Conservation (phyloP, 1,140 invertebrate species). For the Drosophila serrata region DNA sequence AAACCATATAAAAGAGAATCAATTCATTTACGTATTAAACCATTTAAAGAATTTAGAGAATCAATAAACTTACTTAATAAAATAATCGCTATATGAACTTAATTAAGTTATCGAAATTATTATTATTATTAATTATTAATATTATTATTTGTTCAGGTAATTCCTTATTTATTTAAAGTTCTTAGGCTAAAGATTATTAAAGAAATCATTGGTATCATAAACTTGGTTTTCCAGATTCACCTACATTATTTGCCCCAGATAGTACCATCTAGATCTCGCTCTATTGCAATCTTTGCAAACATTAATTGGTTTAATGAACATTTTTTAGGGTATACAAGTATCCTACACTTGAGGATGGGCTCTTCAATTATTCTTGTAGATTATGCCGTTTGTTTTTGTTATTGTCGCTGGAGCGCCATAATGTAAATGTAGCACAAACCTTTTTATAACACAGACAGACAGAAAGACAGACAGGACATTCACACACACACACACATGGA, state of each 20-base stretch:
- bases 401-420: constrained; percentile 73
- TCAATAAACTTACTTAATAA: too few relatives aligned
- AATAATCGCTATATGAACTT: too few relatives aligned
- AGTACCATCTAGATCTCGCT: background rate
- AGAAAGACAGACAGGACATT: constrained; percentile 7
- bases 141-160: background rate
- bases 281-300: background rate
- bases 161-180: accelerated
- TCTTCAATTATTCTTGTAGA: constrained; percentile 61
- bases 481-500: constrained; percentile 28
- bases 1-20: background rate
- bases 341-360: constrained; percentile 4
- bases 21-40: background rate
- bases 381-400: constrained; percentile 81
- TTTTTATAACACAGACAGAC: constrained; percentile 73
- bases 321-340: constrained; percentile 28
- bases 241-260: too few relatives aligned
- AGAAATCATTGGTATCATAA: background rate
- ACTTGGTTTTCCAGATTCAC: too few relatives aligned
- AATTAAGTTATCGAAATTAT: too few relatives aligned
- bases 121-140: too few relatives aligned
- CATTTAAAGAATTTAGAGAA: too few relatives aligned
- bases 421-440: constrained; percentile 84
- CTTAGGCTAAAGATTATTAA: background rate
- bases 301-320: background rate